Base-by-base conservation (phyloP, 2,113 vertebrate genomes). In the Rhea pennata region DNA sequence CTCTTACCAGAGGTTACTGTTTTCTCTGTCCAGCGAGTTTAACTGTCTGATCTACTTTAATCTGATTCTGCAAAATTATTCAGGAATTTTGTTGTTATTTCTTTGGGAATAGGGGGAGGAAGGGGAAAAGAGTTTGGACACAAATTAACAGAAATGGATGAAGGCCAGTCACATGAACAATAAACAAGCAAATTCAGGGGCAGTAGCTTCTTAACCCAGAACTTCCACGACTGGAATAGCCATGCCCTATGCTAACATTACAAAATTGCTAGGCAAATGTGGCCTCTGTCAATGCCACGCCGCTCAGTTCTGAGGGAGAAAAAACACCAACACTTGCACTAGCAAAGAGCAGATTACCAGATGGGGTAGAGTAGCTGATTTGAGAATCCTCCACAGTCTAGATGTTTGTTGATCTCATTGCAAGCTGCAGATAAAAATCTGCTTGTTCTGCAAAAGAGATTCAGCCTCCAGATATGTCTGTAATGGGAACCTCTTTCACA, bases 341-440 rank as follows among this genome's bases (percentile, higher is more conserved):
- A 88, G 61, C 84, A 80, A 93, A 86, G 85, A 61, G 72, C 29
- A 72, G 67, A 89, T 82, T 5, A 91, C 62, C 40, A 87, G 87
- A 74, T 88, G 29, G 24, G 0, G 0, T n/a, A n/a, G 81, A 64
- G 40, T 36, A 79, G 87, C 64, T 89, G 82, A 2, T 88, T 14
- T 67, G 81, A 77, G 78, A 90, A 64, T 87, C 42, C 61, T 88
- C 9, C 61, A 7, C 50, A 70, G 64, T 79, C 39, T 58, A 86
- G 71, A 51, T 93, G 71, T 85, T 93, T 93, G 67, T 59, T 48
- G 50, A 50, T 86, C 75, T 84, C 67, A 48, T 65, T 91, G 67
- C 51, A 84, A 81, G 87, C 72, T 77, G 51, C 51, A 91, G 94
- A 96, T 95, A 92, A 85, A 54, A 91, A 93, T 94, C 94, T 95